These are phyloP conservation scores for Theristicus caerulescens DNA, from an alignment of 2,113 vertebrate species.

Conservation along the genomic window DNA sequence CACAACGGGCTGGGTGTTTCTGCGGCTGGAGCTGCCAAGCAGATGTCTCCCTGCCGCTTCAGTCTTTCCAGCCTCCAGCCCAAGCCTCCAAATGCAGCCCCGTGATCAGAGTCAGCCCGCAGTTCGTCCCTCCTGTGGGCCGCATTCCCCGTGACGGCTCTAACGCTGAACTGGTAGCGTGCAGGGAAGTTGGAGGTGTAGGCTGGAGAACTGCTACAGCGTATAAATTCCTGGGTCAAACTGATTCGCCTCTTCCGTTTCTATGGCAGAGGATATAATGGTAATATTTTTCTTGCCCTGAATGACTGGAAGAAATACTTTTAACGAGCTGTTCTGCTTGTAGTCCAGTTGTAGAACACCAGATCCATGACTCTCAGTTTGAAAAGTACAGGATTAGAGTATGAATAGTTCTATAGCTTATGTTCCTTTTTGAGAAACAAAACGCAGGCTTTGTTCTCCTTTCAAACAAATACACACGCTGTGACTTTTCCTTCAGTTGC, in stretches of 20 bases:
- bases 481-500: constrained; percentile 41
- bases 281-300: background rate
- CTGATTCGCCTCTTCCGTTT: background rate
- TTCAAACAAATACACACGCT: background rate
- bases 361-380: background rate
- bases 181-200: background rate
- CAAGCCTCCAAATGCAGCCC: background rate
- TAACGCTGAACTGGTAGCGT: rapidly evolving
- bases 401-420: background rate
- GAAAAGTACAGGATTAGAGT: background rate
- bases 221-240: background rate
- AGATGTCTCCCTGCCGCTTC: background rate
- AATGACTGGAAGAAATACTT: background rate
- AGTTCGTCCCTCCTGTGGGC: background rate
- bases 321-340: background rate
- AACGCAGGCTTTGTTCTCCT: background rate
- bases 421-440: background rate
- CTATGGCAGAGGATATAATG: background rate
- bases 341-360: background rate
- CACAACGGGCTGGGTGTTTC: background rate
- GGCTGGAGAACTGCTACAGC: background rate
- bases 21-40: background rate
- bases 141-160: background rate
- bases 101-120: too few species aligned
- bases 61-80: background rate